Base-by-base conservation (phyloP, 2,113 vertebrate species). In the Clarias magur region DNA sequence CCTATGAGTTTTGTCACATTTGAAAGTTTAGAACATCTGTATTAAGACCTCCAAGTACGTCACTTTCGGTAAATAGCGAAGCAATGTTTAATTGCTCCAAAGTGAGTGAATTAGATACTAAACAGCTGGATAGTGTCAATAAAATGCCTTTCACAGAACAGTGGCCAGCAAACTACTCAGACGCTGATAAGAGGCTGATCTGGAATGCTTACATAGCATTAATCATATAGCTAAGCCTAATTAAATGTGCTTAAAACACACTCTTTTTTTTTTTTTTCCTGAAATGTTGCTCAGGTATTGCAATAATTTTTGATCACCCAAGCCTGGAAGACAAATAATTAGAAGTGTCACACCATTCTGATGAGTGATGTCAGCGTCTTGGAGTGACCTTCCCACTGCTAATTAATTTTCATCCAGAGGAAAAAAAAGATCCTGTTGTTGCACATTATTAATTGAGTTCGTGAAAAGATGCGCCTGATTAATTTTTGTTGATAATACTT, bases 401-500 rank as follows among this genome's bases (percentile, higher is more conserved):
- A 99, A 99, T 99, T 99, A 99, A 99, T 99, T 99, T 98, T 99
- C 98, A 98, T 99, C 97, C 97, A 96, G 96, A 96, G 95, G 96
- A 97, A 99, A 54, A 54, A 79, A 97, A 99, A 88, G 97, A 96
- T 96, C 97, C 97, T 97, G 97, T 99, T 99, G 97, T 98, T 99
- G 97, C 98, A 98, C 96, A 97, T 99, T 99, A 99, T 99, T 99
- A 99, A 99, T 99, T 99, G 97, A 99, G 97, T 99, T 99, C 97
- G 99, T 97, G 98, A 99, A 98, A 98, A 99, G 98, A 99, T 99
- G 98, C 96, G 97, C 97, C 98, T 99, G 98, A 99, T 99, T 99
- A 99, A 99, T 99, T 99, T 99, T 99, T 99, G 97, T 99, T 99
- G 98, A 99, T 99, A 99, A 99, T 99, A 97, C 98, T 98, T 99